These are phyloP conservation scores for Euplexia lucipara DNA, from an alignment of 2,888 invertebrate species.

Conservation along the genomic window DNA sequence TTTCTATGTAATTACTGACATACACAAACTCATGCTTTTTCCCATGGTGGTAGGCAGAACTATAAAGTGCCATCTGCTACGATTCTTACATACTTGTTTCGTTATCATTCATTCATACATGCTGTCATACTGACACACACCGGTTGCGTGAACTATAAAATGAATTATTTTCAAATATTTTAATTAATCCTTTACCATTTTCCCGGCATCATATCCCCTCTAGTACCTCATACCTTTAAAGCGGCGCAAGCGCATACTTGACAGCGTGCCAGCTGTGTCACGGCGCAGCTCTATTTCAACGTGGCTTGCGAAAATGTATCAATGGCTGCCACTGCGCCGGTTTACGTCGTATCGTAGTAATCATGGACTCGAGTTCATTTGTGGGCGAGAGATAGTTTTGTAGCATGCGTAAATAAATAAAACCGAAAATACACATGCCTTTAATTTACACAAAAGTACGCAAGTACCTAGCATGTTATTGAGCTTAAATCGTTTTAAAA, in stretches of 20 bases:
- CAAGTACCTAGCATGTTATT: too few relatives aligned
- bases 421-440: neutral
- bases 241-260: conserved; percentile 68
- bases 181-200: conserved; percentile 3
- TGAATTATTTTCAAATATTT: neutral
- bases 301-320: conserved; percentile 68
- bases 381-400: neutral
- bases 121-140: too few relatives aligned
- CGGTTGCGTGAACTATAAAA: too few relatives aligned
- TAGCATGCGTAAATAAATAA: conserved; percentile 23
- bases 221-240: conserved; percentile 35
- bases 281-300: conserved; percentile 66
- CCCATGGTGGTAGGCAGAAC: too few relatives aligned
- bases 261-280: conserved; percentile 72
- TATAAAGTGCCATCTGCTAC: too few relatives aligned
- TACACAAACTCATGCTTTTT: too few relatives aligned
- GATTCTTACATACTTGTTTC: too few relatives aligned
- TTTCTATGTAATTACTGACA: too few relatives aligned
- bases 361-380: conserved; percentile 21
- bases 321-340: conserved; percentile 58
- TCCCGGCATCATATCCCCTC: conserved; percentile 11
- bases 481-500: too few relatives aligned
- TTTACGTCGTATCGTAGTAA: conserved; percentile 46
- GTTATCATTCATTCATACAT: too few relatives aligned
- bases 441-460: too few relatives aligned